phyloP scores from a whole-genome alignment of 2,797 vertebrate genomes.

The Mareca strepera region DNA sequence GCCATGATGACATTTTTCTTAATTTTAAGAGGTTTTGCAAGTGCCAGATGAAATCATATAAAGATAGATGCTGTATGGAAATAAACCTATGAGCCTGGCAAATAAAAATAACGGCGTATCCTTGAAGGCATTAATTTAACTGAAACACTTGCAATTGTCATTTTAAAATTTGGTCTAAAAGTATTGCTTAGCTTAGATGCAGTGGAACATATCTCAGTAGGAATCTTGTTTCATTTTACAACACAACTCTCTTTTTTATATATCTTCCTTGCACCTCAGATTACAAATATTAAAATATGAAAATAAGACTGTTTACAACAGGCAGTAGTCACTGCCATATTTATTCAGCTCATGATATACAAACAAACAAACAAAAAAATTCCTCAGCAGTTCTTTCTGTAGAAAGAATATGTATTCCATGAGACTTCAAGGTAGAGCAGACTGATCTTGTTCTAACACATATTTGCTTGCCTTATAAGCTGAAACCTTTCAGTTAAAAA shows the following conservation, averaged over 20 bases:
- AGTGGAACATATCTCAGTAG: not conserved
- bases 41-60: not conserved
- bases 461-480: conserved; percentile 25
- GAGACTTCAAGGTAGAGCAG: conserved; percentile 4
- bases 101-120: not conserved
- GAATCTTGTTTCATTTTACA: not conserved
- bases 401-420: not conserved
- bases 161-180: not conserved
- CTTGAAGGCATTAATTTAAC: not conserved
- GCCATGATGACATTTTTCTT: not conserved
- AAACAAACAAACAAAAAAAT: not conserved
- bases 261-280: not conserved
- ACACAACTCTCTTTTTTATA: not conserved
- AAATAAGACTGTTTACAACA: not conserved
- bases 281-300: not conserved
- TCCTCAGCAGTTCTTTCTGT: not conserved
- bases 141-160: not conserved
- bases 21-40: not conserved
- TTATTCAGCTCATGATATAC: not conserved
- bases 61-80: not conserved
- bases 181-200: not conserved
- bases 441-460: conserved; percentile 22
- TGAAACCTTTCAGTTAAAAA: not conserved
- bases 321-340: not conserved
- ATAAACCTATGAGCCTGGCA: not conserved